Evolutionary conservation across 2,888 invertebrate species (phyloP).

Genomic region (Pemphredon lugubris): DNA sequence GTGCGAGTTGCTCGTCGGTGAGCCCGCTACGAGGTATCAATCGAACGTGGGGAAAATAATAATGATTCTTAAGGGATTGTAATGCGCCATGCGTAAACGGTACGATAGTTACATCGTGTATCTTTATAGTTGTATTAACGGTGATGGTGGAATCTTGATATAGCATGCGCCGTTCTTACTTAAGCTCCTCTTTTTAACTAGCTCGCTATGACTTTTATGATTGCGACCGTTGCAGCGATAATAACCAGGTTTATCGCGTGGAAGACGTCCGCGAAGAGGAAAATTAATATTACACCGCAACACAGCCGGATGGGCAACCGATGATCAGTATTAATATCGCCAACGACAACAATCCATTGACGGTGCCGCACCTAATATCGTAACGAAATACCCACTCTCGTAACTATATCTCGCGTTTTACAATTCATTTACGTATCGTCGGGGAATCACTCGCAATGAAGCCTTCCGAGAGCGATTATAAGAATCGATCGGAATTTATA

Average conservation of each 20-base stretch:
- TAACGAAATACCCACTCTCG: neutral
- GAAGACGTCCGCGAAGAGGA: constrained; percentile 23
- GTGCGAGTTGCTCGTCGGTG: no score
- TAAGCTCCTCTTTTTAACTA: constrained; percentile 21
- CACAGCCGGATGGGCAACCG: constrained; percentile 17
- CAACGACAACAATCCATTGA: constrained; percentile 18
- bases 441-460: no score
- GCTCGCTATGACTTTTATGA: constrained; percentile 41
- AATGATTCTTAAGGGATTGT: constrained; percentile 18
- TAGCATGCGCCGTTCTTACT: constrained; percentile 18
- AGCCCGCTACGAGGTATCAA: no score
- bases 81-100: constrained; percentile 28
- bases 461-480: no score
- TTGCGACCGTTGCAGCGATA: constrained; percentile 39
- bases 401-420: neutral
- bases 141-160: constrained; percentile 12
- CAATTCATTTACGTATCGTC: no score
- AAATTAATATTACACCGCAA: constrained; percentile 42
- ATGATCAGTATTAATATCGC: constrained; percentile 43
- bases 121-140: constrained; percentile 44
- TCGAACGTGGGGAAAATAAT: no score
- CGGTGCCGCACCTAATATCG: no score
- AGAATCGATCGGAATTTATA: no score
- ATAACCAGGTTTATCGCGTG: constrained; percentile 40
- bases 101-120: constrained; percentile 27